phyloP scores from a whole-genome alignment of 2,113 vertebrate species.

The Tonatia bakeri region DNA sequence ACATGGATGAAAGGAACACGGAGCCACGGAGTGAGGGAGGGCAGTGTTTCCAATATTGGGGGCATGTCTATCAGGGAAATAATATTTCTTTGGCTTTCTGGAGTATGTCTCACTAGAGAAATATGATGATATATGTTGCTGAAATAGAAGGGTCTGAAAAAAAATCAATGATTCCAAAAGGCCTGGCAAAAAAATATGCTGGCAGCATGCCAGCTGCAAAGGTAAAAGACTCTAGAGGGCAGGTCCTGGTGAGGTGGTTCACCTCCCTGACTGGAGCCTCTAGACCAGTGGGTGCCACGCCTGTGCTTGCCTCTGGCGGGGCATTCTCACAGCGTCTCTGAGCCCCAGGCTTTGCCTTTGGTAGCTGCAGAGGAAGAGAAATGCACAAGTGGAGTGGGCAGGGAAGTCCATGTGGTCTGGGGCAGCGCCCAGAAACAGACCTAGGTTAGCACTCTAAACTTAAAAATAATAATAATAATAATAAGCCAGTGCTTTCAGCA shows the following conservation, averaged over 20 bases:
- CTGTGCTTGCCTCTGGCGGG: background rate
- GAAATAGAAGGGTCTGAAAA: background rate
- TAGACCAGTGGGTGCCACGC: accelerated
- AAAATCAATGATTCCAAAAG: background rate
- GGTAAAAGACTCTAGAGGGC: background rate
- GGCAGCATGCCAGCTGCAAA: background rate
- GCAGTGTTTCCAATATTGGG: background rate
- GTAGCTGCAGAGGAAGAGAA: background rate
- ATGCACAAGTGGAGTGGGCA: background rate
- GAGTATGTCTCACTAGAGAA: background rate
- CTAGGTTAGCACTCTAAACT: background rate
- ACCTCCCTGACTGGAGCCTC: background rate
- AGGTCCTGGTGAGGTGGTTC: accelerated
- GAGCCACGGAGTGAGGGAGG: background rate
- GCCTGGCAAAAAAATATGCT: background rate
- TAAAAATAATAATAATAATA: background rate
- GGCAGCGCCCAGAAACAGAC: background rate
- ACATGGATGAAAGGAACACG: background rate
- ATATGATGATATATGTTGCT: background rate
- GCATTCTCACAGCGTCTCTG: background rate
- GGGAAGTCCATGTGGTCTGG: background rate
- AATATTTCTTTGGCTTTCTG: slow-evolving; percentile 39
- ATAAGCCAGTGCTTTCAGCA: background rate
- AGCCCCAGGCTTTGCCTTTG: background rate
- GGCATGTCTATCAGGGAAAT: slow-evolving; percentile 17